Percentiles rank a stretch among this genome's conserved stretches.
Evolutionary conservation across 2,113 vertebrate genomes (phyloP).

Genomic region (Aldabrachelys gigantea): DNA sequence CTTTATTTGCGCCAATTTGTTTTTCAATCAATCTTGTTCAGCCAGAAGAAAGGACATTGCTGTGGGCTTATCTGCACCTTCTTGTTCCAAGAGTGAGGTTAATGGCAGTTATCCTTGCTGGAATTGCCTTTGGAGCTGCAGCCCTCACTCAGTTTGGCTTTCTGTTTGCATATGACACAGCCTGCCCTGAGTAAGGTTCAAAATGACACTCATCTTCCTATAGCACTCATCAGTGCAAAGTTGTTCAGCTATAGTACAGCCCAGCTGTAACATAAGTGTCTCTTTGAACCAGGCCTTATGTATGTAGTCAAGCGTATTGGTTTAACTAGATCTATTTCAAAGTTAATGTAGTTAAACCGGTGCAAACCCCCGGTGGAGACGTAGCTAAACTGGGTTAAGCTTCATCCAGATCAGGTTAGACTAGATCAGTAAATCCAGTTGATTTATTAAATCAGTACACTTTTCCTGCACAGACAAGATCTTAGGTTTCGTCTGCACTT

Average conservation of each 20-base stretch:
- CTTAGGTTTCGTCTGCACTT: not conserved
- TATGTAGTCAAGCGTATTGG: not conserved
- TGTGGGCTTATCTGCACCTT: conserved; percentile 84
- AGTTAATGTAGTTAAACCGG: not conserved
- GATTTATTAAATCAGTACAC: rapidly evolving
- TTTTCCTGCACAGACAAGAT: rapidly evolving
- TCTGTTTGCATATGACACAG: not conserved
- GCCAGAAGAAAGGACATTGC: conserved; percentile 87
- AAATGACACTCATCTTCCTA: not conserved
- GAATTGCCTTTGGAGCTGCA: conserved; percentile 6
- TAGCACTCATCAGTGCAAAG: not conserved
- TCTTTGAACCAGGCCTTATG: rapidly evolving
- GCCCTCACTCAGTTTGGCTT: not conserved
- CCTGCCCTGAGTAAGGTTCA: rapidly evolving
- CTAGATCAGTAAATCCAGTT: not conserved
- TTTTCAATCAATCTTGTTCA: conserved; percentile 95
- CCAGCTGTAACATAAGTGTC: not conserved
- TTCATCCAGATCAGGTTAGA: not conserved
- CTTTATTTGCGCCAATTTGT: conserved; percentile 99
- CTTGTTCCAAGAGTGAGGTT: conserved; percentile 82
- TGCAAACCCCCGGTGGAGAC: not conserved
- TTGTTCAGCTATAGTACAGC: rapidly evolving
- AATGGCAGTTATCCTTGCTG: conserved; percentile 59
- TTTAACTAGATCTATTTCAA: not conserved
- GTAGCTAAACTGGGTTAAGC: not conserved